phyloP scores from a whole-genome alignment of 1,140 invertebrate species.

The Monomorium pharaonis region DNA sequence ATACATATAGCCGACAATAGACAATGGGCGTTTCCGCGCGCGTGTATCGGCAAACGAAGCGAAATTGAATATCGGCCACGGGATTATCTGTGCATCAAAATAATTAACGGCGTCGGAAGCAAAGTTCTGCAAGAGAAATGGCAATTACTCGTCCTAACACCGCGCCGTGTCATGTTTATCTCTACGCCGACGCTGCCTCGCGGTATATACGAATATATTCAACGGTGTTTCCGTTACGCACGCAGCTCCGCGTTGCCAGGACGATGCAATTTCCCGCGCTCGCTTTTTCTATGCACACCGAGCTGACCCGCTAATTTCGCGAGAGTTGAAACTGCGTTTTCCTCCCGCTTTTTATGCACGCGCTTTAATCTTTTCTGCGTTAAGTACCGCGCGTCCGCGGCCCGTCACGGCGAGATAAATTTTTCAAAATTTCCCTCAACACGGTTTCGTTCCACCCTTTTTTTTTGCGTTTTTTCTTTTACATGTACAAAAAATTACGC shows the following conservation, averaged over 20 bases:
- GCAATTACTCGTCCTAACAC: constrained; percentile 56
- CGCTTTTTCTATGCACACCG: constrained; percentile 32
- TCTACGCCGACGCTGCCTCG: neutral
- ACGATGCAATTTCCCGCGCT: constrained; percentile 44
- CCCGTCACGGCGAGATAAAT: constrained; percentile 35
- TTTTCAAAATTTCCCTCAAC: constrained; percentile 25
- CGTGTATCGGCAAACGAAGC: constrained; percentile 61
- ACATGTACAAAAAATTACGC: constrained; percentile 12
- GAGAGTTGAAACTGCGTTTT: constrained; percentile 36
- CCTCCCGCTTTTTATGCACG: constrained; percentile 15
- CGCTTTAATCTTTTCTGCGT: constrained; percentile 53
- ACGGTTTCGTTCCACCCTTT: neutral
- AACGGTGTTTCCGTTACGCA: constrained; percentile 20
- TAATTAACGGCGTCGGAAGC: constrained; percentile 70
- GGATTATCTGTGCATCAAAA: constrained; percentile 72
- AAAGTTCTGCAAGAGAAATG: constrained; percentile 71
- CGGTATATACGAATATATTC: constrained; percentile 3
- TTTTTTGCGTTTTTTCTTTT: neutral
- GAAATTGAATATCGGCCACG: constrained; percentile 69
- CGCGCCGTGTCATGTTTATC: constrained; percentile 37
- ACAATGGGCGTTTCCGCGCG: constrained; percentile 59
- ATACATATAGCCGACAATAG: constrained; percentile 7
- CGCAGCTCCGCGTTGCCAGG: neutral
- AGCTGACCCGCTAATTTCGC: constrained; percentile 33
- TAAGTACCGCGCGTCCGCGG: constrained; percentile 27